Evolutionary conservation across 2,888 invertebrate genomes (phyloP).

Genomic region (Plebejus melissa): DNA sequence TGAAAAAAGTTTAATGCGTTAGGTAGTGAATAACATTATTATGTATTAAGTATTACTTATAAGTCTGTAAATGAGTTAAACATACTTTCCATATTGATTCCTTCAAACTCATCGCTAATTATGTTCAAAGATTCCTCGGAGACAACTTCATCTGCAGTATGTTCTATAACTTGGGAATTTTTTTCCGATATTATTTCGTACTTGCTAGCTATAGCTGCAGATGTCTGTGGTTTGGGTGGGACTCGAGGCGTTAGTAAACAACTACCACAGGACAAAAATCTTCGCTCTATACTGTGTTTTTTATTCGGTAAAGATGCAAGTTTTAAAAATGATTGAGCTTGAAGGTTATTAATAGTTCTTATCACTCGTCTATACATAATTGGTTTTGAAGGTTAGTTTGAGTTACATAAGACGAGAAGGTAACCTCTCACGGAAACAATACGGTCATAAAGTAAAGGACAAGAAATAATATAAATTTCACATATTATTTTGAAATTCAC

Average conservation of each 20-base stretch:
- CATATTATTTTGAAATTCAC: neutral
- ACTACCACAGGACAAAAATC: slow-evolving; percentile 58
- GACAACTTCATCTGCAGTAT: slow-evolving; percentile 83
- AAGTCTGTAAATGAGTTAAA: slow-evolving; percentile 32
- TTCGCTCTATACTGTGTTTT: slow-evolving; percentile 32
- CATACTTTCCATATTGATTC: slow-evolving; percentile 80
- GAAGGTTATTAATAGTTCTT: slow-evolving; percentile 24
- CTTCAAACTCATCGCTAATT: slow-evolving; percentile 81
- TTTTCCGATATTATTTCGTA: slow-evolving; percentile 85
- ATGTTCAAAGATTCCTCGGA: slow-evolving; percentile 50
- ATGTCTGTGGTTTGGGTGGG: slow-evolving; percentile 54
- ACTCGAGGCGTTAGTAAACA: slow-evolving; percentile 60
- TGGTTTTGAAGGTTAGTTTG: slow-evolving; percentile 26
- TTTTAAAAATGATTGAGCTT: slow-evolving; percentile 1
- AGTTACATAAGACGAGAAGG: slow-evolving; percentile 7
- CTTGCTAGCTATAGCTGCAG: slow-evolving; percentile 77
- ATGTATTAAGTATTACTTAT: neutral
- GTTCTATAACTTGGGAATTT: slow-evolving; percentile 84
- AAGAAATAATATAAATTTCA: slow-evolving; percentile 4
- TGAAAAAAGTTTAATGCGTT: slow-evolving; percentile 57
- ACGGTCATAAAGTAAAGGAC: slow-evolving; percentile 14
- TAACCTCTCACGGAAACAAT: slow-evolving; percentile 27
- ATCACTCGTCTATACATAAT: slow-evolving; percentile 27
- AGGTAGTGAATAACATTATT: neutral
- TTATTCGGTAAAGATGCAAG: slow-evolving; percentile 19